Evolutionary conservation across 1,140 invertebrate genomes (phyloP).

Genomic region (Gonatopus flavifemur): DNA sequence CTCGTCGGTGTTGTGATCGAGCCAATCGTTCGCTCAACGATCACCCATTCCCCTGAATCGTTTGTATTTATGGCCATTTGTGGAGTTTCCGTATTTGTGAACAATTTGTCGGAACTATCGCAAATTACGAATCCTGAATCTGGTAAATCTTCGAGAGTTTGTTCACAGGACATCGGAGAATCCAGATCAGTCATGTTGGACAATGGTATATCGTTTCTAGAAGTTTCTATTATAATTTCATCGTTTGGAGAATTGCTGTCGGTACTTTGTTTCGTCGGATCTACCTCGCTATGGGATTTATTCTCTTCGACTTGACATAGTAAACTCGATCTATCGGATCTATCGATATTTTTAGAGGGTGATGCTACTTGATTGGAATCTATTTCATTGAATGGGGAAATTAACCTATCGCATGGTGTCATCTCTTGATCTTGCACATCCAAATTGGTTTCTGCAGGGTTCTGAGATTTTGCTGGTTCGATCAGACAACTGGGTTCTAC

Average conservation of each 20-base stretch:
- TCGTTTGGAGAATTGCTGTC: constrained; percentile 4
- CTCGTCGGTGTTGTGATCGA: constrained; percentile 41
- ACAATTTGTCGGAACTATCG: constrained; percentile 48
- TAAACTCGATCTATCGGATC: constrained; percentile 20
- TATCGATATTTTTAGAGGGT: constrained; percentile 5
- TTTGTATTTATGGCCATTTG: constrained; percentile 35
- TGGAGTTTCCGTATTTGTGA: constrained; percentile 42
- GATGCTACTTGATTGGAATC: constrained; percentile 6
- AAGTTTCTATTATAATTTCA: background rate
- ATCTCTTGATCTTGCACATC: constrained; percentile 47
- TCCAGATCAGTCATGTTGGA: constrained; percentile 47
- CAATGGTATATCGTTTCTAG: constrained; percentile 14
- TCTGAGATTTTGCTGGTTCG: constrained; percentile 20
- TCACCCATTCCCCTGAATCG: constrained; percentile 48
- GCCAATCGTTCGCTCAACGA: constrained; percentile 41
- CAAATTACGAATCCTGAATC: constrained; percentile 52
- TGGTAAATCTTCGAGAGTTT: constrained; percentile 44
- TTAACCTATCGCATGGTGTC: constrained; percentile 45
- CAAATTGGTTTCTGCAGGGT: constrained; percentile 16
- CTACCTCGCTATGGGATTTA: constrained; percentile 13
- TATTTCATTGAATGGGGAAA: constrained; percentile 29
- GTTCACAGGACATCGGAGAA: constrained; percentile 53
- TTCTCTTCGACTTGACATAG: constrained; percentile 22
- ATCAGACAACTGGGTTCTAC: no score
- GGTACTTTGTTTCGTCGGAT: constrained; percentile 11